Conservation (phyloP, 2,797 vertebrate species). For the Nyctibius grandis region DNA sequence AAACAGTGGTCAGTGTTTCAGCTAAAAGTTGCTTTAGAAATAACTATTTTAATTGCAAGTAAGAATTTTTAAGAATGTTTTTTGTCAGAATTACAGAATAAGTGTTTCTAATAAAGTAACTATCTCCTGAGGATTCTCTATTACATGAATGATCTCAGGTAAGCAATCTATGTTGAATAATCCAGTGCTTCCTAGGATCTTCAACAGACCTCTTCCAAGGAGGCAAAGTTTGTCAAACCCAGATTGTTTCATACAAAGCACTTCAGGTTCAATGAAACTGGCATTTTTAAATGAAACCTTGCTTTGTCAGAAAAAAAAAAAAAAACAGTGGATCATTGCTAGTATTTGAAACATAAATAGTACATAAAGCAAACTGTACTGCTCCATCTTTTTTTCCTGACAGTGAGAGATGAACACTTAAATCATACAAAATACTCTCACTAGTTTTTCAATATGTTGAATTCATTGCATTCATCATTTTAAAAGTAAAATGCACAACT, state of each 20-base stretch:
- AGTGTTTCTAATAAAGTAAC: background rate
- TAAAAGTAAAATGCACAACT: background rate
- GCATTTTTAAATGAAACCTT: background rate
- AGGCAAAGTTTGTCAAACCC: background rate
- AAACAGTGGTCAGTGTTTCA: background rate
- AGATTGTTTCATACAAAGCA: background rate
- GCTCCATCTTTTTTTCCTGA: background rate
- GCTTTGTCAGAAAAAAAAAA: background rate
- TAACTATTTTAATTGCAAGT: background rate
- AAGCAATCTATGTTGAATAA: background rate
- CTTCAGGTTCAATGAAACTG: background rate
- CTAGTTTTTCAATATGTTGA: background rate
- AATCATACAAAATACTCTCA: background rate
- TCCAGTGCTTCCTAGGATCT: background rate
- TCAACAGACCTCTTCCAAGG: background rate
- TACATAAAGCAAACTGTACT: background rate
- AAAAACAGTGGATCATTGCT: fast-evolving
- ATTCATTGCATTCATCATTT: background rate
- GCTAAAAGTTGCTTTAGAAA: background rate
- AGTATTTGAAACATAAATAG: background rate
- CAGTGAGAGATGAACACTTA: background rate
- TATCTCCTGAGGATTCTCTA: background rate
- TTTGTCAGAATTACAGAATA: background rate
- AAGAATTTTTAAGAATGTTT: background rate
- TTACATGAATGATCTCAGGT: background rate